Conservation (phyloP, 2,113 vertebrate species). For the Panurus biarmicus region DNA sequence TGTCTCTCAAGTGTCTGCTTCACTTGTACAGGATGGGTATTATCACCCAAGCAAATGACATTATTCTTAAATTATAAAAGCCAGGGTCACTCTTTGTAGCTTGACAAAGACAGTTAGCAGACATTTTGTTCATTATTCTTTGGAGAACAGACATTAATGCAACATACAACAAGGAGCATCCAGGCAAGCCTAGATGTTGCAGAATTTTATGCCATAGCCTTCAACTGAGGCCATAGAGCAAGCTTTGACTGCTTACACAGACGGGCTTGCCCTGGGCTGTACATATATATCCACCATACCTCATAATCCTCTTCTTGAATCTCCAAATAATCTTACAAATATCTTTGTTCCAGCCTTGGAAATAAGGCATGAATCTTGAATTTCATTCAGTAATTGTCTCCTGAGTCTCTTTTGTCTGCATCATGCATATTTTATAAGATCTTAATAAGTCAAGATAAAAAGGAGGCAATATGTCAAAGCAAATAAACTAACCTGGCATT, state of each 20-base stretch:
- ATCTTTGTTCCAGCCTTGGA: neutral
- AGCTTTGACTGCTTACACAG: neutral
- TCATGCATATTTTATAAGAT: neutral
- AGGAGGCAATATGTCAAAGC: neutral
- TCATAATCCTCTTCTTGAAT: neutral
- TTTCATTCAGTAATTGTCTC: neutral
- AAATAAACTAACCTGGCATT: neutral
- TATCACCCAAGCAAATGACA: neutral
- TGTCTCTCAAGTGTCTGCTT: too few species aligned
- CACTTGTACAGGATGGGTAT: neutral
- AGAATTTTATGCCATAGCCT: neutral
- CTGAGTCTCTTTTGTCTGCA: neutral
- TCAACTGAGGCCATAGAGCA: neutral
- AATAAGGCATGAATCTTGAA: neutral
- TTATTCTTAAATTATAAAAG: neutral
- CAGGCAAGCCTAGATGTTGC: neutral
- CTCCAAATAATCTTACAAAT: neutral
- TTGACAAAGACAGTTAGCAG: neutral
- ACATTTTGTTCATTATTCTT: neutral
- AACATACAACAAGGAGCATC: neutral
- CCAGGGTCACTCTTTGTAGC: neutral
- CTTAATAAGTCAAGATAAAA: conserved; percentile 30
- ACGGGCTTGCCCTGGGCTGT: neutral
- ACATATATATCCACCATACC: neutral
- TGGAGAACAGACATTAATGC: neutral